These are phyloP conservation scores for Clytia hemisphaerica DNA, from an alignment of 30 jellyfish, hydroid and myxozoan species.

Conservation along the genomic window DNA sequence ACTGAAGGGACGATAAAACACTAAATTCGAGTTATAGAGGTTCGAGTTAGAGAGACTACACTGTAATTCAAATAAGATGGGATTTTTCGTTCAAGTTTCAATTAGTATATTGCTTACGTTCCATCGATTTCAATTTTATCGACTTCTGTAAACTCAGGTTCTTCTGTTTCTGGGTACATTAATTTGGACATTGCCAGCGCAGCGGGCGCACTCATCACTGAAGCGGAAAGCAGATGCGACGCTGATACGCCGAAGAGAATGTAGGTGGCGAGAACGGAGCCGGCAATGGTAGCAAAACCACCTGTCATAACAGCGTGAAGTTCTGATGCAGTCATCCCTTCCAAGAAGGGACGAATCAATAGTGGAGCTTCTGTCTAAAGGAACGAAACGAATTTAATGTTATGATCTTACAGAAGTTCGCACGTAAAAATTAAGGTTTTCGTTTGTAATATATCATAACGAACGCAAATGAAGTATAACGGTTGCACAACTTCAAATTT, in stretches of 20 bases:
- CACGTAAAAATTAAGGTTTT: too few species aligned
- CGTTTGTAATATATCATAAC: too few species aligned
- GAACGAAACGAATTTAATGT: too few species aligned
- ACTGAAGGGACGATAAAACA: too few species aligned
- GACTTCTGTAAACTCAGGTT: slow-evolving; percentile 40
- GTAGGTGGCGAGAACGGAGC: slow-evolving; percentile 85
- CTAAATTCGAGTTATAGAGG: too few species aligned
- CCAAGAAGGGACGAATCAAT: slow-evolving; percentile 79
- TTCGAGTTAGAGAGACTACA: too few species aligned
- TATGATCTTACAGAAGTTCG: too few species aligned
- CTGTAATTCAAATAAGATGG: too few species aligned
- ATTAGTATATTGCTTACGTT: too few species aligned
- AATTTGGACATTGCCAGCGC: slow-evolving; percentile 85
- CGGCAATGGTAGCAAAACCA: slow-evolving; percentile 94
- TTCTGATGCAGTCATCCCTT: slow-evolving; percentile 72
- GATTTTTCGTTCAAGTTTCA: too few species aligned
- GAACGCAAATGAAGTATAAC: too few species aligned
- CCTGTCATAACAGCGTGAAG: slow-evolving; percentile 89
- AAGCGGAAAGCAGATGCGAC: slow-evolving; percentile 85
- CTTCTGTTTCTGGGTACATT: slow-evolving; percentile 85
- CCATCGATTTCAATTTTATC: slow-evolving; percentile 46
- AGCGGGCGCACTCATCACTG: slow-evolving; percentile 98
- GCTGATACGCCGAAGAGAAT: slow-evolving; percentile 70
- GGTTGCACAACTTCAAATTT: too few species aligned
- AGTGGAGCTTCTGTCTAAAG: slow-evolving; percentile 87